A percentile compares a stretch with the other conserved stretches of the same genome.
Conservation (phyloP, 37 sponge, comb jelly and placozoan genomes). For the Beroe ovata region DNA sequence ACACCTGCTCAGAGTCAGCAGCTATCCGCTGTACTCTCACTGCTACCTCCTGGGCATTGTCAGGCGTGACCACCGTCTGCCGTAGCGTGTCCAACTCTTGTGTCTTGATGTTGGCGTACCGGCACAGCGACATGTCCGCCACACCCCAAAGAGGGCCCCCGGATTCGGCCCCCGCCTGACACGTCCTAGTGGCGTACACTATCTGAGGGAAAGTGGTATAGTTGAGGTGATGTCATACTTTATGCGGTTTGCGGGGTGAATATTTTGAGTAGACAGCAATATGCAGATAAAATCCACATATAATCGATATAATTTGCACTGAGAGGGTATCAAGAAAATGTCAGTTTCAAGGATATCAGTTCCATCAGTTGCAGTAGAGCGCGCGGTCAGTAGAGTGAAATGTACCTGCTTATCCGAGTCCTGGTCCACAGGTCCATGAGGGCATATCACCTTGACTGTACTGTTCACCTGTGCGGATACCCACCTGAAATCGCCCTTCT, state of each 20-base stretch:
- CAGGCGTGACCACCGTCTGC: background rate
- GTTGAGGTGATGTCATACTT: too few species aligned
- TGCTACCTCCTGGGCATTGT: slow-evolving; percentile 15
- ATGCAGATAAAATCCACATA: too few species aligned
- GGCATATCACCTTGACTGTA: slow-evolving; percentile 26
- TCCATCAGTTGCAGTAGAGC: too few species aligned
- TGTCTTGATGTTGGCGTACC: slow-evolving; percentile 20
- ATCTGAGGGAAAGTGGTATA: background rate
- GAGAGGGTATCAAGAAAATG: too few species aligned
- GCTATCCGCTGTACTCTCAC: slow-evolving; percentile 1
- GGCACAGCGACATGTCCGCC: slow-evolving; percentile 21
- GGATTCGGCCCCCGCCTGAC: background rate
- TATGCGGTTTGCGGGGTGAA: too few species aligned
- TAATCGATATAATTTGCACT: too few species aligned
- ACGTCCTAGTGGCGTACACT: slow-evolving; percentile 31
- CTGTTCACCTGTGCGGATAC: background rate
- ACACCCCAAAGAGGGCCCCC: background rate
- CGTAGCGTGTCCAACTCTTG: background rate
- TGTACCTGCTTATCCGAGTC: background rate
- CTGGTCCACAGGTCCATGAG: slow-evolving; percentile 24
- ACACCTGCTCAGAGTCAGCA: background rate
- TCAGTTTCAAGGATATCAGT: too few species aligned
- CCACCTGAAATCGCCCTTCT: slow-evolving; percentile 37
- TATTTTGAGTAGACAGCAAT: too few species aligned
- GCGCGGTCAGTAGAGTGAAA: too few species aligned